Evolutionary conservation across 1,140 invertebrate genomes (phyloP), one percentile per base, ranked within the genome.

Genomic region (Drosophila tropicalis): DNA sequence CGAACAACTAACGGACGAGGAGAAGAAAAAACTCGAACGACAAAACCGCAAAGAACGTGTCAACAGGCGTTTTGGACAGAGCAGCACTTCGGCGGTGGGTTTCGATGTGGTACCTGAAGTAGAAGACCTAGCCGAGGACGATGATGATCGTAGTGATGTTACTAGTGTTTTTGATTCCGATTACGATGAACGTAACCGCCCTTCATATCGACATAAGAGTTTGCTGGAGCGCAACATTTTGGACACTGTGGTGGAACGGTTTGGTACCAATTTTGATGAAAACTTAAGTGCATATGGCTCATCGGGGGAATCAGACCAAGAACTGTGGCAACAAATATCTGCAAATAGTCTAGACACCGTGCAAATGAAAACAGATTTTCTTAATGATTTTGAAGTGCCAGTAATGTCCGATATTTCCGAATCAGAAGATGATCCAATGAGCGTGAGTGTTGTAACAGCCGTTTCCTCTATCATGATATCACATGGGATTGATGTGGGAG

Each of bases 321-420:
- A 22, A 0, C 15, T 17, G 0, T 17, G 15, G 44, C 6, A 17
- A 3, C 15, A 17, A 2, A 2, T 47, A 7, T 51, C 17, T 51
- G 17, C 10, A 17, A 3, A 7, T 22, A 17, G 39, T 6, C 5
- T 5, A 1, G 73, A 77, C 7, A 32, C 74, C 1, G 29, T 80
- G 1, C 44, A 76, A 19, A 12, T 76, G 5, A 83, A 79, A 44
- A 6, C 9, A 0, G 12, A 55, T 10, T 83, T 83, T 17, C 54
- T 83, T 3, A 36, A 13, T 2, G 1, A 15, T 0, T 79, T 83
- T 12, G 67, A 84, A 3, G 0, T 83, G 10, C 80, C 81, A 7
- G 47, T 29, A 25, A 36, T 83, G 13, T 83, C 81, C 1, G 80
- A 83, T 15, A 65, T 84, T 12, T 83, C 80, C 7, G 80, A 83